phyloP scores from a whole-genome alignment of 2,797 vertebrate genomes.

The Mareca strepera region DNA sequence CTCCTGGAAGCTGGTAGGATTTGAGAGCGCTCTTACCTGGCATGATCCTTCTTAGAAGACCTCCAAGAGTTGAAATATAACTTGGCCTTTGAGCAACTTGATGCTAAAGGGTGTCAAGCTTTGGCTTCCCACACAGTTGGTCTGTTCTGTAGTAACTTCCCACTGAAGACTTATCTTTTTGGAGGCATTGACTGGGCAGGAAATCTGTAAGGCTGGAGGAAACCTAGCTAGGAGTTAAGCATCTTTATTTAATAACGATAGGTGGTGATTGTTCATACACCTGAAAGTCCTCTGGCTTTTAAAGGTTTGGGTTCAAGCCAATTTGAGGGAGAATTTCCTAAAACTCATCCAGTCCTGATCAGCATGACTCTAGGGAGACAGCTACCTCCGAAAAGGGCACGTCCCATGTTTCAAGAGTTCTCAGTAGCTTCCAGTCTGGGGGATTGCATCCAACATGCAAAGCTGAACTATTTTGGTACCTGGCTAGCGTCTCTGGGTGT shows the following conservation, averaged over 20 bases:
- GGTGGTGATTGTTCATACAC: background rate
- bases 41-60: background rate
- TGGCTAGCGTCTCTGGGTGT: constrained; percentile 35
- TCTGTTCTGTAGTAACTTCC: background rate
- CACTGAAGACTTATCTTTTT: background rate
- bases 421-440: background rate
- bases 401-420: background rate
- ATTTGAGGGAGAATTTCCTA: background rate
- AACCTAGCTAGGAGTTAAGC: constrained; percentile 1
- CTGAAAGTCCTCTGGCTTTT: background rate
- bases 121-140: background rate
- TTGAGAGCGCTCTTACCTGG: background rate
- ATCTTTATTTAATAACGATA: background rate
- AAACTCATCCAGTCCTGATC: background rate
- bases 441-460: background rate
- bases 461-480: constrained; percentile 54
- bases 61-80: background rate
- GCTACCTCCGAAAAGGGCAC: background rate
- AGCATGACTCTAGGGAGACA: background rate
- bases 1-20: background rate
- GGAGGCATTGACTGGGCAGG: background rate
- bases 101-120: background rate
- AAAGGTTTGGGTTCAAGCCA: background rate
- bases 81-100: background rate
- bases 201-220: background rate